Base-by-base conservation (phyloP, 2,113 vertebrate genomes). In the Poeciliopsis prolifica region DNA sequence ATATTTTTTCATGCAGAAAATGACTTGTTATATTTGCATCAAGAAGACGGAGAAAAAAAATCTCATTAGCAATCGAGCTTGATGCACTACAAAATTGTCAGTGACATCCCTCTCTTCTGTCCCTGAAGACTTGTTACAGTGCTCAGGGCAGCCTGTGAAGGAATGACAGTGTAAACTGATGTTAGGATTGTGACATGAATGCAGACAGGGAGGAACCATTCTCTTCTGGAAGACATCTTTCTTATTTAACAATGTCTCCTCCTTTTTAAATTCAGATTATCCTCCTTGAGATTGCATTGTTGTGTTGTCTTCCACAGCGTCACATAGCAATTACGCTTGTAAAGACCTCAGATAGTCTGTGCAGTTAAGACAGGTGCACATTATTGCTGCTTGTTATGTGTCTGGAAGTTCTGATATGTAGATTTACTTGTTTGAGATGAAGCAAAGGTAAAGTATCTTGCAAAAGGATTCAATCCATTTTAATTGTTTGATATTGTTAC, bases 111-210 rank as follows among this genome's bases (percentile, higher is more conserved):
- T 81, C 68, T 79, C 65, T 77, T 58, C 65, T 82, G 71, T 81
- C 83, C 85, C 87, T 68, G 65, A 79, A 87, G 90, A 86, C 83
- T 91, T 87, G 83, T 89, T 87, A 86, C 78, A 78, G 83, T 78
- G 84, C 86, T 89, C 79, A 75, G 81, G 82, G 85, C 86, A 72
- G 74, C 78, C 87, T 73, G 74, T 79, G 86, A 85, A 84, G 75
- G 69, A 78, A 76, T 68, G 73, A 48, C 70, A 70, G 61, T 64
- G 82, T 74, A 84, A 88, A 87, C 82, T 67, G 86, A 87, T 85
- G 85, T 81, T 80, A 78, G 85, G 86, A 86, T 48, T 81, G 87
- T 79, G 83, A 83, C 89, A 83, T 83, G 86, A 87, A 90, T 87
- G 77, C 82, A 86, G 69, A 72, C 29, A 26, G 63, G 80, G 65